These are phyloP conservation scores for Progne subis DNA, from an alignment of 2,113 vertebrate genomes.

Conservation along the genomic window DNA sequence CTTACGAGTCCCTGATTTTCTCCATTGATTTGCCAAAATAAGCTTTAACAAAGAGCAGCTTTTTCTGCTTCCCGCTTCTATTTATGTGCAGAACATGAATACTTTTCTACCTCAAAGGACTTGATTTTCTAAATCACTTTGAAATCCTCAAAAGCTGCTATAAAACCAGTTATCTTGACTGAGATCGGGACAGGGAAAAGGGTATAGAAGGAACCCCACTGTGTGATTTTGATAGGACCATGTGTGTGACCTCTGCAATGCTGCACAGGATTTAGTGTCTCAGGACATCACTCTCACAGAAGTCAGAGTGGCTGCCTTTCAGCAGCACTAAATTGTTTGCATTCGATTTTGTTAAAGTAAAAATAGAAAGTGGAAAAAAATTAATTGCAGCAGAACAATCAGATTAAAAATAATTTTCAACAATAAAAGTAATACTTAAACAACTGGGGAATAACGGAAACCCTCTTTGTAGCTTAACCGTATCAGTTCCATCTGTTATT, in stretches of 20 bases:
- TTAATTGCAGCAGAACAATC: not conserved
- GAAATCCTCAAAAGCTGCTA: slow-evolving; percentile 50
- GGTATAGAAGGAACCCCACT: slow-evolving; percentile 1
- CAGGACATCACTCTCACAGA: not conserved
- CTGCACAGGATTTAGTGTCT: not conserved
- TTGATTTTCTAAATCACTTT: slow-evolving; percentile 51
- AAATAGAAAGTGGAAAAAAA: not conserved
- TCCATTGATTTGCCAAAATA: slow-evolving; percentile 4
- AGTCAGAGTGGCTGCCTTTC: not conserved
- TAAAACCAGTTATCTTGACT: slow-evolving; percentile 31
- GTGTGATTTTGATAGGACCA: not conserved
- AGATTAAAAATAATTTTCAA: slow-evolving; percentile 8
- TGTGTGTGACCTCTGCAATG: not conserved
- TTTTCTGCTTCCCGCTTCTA: slow-evolving; percentile 6
- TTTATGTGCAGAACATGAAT: slow-evolving; percentile 18
- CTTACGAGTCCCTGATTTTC: not conserved
- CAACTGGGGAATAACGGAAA: not conserved
- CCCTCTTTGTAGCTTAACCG: not conserved
- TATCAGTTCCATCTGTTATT: slow-evolving; percentile 64
- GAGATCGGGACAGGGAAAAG: not conserved
- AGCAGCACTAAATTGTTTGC: not conserved
- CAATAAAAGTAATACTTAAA: slow-evolving; percentile 36
- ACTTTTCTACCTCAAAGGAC: slow-evolving; percentile 25
- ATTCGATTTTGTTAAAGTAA: not conserved
- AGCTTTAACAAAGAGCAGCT: slow-evolving; percentile 21